Percentiles rank a stretch among this genome's conserved stretches.
Evolutionary conservation across 2,888 invertebrate genomes (phyloP).

Genomic region (Heliconius aoede): DNA sequence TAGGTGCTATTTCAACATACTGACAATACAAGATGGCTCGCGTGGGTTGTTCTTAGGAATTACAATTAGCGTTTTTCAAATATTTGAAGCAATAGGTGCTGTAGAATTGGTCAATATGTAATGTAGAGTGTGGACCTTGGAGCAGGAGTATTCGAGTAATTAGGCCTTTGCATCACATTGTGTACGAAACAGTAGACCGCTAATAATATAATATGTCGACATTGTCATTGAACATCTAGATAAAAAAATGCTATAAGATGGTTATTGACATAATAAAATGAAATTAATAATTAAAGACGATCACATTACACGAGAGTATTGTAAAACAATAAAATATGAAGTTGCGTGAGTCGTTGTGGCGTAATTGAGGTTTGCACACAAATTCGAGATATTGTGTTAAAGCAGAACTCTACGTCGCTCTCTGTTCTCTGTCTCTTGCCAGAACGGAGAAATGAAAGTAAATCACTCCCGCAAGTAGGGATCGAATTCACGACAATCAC

Average conservation of each 20-base stretch:
- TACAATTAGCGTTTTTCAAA: slow-evolving; percentile 43
- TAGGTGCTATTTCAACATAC: not conserved
- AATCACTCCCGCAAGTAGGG: no score
- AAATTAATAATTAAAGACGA: not conserved
- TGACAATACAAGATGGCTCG: not conserved
- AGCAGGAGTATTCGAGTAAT: slow-evolving; percentile 36
- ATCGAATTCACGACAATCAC: no score
- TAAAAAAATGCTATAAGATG: not conserved
- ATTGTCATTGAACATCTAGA: slow-evolving; percentile 4
- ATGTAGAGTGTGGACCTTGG: slow-evolving; percentile 39
- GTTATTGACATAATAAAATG: not conserved
- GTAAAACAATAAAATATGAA: not conserved
- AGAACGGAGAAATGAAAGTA: no score
- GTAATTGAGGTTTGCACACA: not conserved
- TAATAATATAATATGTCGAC: slow-evolving; percentile 9
- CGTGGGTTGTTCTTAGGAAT: slow-evolving; percentile 35
- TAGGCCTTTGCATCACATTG: slow-evolving; percentile 28
- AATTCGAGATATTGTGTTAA: not conserved
- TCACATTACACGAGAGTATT: not conserved
- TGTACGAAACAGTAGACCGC: slow-evolving; percentile 18
- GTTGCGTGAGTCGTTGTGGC: not conserved
- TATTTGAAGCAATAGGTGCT: slow-evolving; percentile 35
- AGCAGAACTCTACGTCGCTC: not conserved
- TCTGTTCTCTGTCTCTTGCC: not conserved
- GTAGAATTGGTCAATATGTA: slow-evolving; percentile 38